Base-by-base conservation (phyloP, 64 coral and sea anemone species). In the Catalaphyllia jardinei region DNA sequence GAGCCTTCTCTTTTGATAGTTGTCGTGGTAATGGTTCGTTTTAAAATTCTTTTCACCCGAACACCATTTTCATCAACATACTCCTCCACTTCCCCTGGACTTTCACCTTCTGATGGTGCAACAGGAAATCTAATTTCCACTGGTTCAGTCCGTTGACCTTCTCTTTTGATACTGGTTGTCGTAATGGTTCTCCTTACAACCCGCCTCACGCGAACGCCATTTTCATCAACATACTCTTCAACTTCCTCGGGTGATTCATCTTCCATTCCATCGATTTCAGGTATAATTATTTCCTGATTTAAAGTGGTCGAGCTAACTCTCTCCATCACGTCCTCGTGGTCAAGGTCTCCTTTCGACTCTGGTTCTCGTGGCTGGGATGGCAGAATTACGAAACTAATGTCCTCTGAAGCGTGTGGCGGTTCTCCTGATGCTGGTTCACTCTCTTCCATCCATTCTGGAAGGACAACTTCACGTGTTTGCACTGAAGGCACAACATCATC, bases 211-310 rank as follows among this genome's bases (percentile, higher is more conserved):
- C 57, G 89, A 29, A 83, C 72, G 22, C 92, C 95, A 52, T 89
- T 31, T 18, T 98, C 89, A 71, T 98, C 92, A 27, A 91, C 86
- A 89, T 80, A 91, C 67, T 98, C 95, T 87, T 88, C 92, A 25
- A 88, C 87, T n/a, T 90, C 88, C 52, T 42, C 71, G n/a, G 54
- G 54, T 57, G 54, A 57, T 16, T 57, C 54, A 57, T 49, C 82
- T 54, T 20, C 62, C 62, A 46, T 59, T 49, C 50, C 88, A 27
- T 72, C 77, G 22, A 89, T 71, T 81, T 89, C 64, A 31, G 76
- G 76, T 18, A 30, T 71, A 18, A 65, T 24, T 71, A 71, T 72
- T 80, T 81, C 88, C 25, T 51, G 54, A 14, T 67, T 80, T 49
- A 71, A 64, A 31, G 69, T 65, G 54, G 77, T 31, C 54, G 69